Evolutionary conservation across 2,113 vertebrate genomes (phyloP), one percentile per base, ranked within the genome.

Genomic region (Osmerus eperlanus): DNA sequence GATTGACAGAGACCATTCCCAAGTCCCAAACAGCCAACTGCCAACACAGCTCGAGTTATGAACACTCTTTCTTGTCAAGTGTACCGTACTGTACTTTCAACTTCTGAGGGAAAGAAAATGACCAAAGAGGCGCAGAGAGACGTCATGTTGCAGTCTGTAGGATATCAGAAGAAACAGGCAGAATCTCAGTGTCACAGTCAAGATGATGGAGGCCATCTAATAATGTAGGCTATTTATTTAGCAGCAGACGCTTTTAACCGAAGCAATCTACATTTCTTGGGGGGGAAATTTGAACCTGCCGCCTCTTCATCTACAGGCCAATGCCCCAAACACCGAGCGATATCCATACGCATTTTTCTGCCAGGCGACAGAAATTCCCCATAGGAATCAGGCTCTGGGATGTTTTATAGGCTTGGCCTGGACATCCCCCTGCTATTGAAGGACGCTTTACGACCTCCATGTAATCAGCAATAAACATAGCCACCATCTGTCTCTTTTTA

Each of bases 401-500:
- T 81, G 88, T 90, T 47, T 91, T 86, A 91, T 83, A 77, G 74
- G 76, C 47, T 77, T 74, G 83, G 81, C 82, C 76, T 70, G 61
- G 67, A 81, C 78, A 84, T 71, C 84, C 82, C 71, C 82, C 82
- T 85, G 81, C 83, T 81, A 86, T 84, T 87, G 85, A 86, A 78
- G 80, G 70, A 78, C 76, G 72, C 52, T 92, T 92, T 91, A 92
- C 83, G 77, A 85, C 87, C 86, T 89, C 79, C 82, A 84, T 90
- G 89, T 90, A 91, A 91, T 91, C 91, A 91, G 90, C 89, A 91
- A 86, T 92, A 91, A 91, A 92, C 80, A 82, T 81, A 80, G 80
- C 85, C 83, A 80, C 90, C 90, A 92, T 91, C 91, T 92, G 90
- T 92, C 88, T 91, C 90, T 85, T 88, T 87, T 87, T 84, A 88